Conservation (phyloP, 1,140 invertebrate genomes). For the Spodoptera frugiperda region DNA sequence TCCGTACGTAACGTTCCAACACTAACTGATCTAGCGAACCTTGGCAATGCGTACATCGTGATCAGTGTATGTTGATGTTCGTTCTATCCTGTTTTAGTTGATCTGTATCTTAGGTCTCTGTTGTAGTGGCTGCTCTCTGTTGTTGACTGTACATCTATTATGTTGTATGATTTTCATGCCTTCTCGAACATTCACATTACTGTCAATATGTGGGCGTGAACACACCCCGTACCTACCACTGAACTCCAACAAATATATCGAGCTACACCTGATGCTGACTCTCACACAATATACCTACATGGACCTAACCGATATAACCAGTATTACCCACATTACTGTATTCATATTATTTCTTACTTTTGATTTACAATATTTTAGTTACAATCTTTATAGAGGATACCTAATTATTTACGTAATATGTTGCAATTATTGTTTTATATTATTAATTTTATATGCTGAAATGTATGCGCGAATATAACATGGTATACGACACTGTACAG, state of each 20-base stretch:
- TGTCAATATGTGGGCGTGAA: slow-evolving; percentile 80
- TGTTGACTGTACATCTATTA: slow-evolving; percentile 84
- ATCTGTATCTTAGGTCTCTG: slow-evolving; percentile 83
- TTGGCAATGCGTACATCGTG: slow-evolving; percentile 52
- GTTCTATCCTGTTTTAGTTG: slow-evolving; percentile 80
- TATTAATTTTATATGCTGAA: slow-evolving; percentile 50
- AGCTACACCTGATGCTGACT: slow-evolving; percentile 81
- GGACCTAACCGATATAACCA: slow-evolving; percentile 63
- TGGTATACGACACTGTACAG: slow-evolving; percentile 68
- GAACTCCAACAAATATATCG: slow-evolving; percentile 84
- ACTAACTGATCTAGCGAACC: slow-evolving; percentile 55
- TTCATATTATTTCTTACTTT: slow-evolving; percentile 49
- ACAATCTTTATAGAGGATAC: slow-evolving; percentile 27
- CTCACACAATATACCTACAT: slow-evolving; percentile 84
- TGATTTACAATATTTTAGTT: slow-evolving; percentile 41
- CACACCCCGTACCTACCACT: slow-evolving; percentile 83
- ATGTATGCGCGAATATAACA: slow-evolving; percentile 47
- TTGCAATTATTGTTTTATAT: slow-evolving; percentile 36
- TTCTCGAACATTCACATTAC: slow-evolving; percentile 86
- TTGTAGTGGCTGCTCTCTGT: slow-evolving; percentile 86
- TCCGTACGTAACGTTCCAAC: slow-evolving; percentile 56
- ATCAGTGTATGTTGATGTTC: slow-evolving; percentile 68
- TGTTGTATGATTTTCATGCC: slow-evolving; percentile 85
- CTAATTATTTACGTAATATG: slow-evolving; percentile 40
- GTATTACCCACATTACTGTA: slow-evolving; percentile 52